phyloP scores from a whole-genome alignment of 2,113 vertebrate genomes.

The Xyliphius kryptos region DNA sequence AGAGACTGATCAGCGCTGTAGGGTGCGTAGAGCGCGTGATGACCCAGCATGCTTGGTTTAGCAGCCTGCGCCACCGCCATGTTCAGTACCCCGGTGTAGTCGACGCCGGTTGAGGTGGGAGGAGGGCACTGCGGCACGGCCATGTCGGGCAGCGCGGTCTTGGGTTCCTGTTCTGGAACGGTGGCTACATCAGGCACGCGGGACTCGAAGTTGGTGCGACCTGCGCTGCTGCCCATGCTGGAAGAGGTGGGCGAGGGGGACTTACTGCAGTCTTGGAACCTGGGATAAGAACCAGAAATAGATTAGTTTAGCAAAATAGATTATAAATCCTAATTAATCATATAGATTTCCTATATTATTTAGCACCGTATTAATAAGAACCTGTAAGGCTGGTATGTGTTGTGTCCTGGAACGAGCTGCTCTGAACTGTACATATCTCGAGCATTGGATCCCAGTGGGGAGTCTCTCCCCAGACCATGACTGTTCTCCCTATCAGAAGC shows the following conservation, averaged over 20 bases:
- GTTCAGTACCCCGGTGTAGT: slow-evolving; percentile 71
- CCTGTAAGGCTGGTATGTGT: slow-evolving; percentile 72
- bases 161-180: slow-evolving; percentile 63
- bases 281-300: slow-evolving; percentile 8
- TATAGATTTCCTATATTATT: no score
- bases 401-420: slow-evolving; percentile 69
- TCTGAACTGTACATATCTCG: slow-evolving; percentile 68
- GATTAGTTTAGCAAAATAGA: neutral
- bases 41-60: slow-evolving; percentile 64
- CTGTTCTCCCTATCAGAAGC: slow-evolving; percentile 55
- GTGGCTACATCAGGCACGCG: slow-evolving; percentile 65
- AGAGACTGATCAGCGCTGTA: slow-evolving; percentile 69
- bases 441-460: slow-evolving; percentile 55
- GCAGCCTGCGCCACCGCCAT: slow-evolving; percentile 59
- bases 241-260: slow-evolving; percentile 58
- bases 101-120: slow-evolving; percentile 53
- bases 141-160: slow-evolving; percentile 48
- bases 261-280: slow-evolving; percentile 56
- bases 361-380: slow-evolving; percentile 43
- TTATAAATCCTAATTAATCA: neutral
- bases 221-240: slow-evolving; percentile 52
- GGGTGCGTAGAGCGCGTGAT: slow-evolving; percentile 66
- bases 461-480: slow-evolving; percentile 52
- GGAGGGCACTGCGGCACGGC: slow-evolving; percentile 49
- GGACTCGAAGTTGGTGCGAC: slow-evolving; percentile 55